Conservation (phyloP, 1,140 invertebrate species). For the Bathynomus jamesi region DNA sequence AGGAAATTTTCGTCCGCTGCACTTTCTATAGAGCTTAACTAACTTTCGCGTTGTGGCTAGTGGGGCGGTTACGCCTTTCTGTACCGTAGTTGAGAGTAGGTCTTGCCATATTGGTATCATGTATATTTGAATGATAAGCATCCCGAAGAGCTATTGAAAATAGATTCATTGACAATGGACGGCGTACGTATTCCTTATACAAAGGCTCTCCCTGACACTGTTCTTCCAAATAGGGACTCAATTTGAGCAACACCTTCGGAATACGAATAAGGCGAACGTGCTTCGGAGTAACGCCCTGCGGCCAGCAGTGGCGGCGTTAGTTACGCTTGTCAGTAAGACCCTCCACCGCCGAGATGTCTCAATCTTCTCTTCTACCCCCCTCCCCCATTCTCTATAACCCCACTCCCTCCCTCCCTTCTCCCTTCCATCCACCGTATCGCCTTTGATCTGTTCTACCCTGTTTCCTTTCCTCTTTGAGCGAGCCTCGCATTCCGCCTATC, state of each 20-base stretch:
- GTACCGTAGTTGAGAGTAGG: too few species aligned
- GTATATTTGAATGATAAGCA: too few species aligned
- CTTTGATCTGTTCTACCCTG: neutral
- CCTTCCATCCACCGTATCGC: conserved; percentile 1
- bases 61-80: too few species aligned
- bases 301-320: conserved; percentile 15
- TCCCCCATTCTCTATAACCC: neutral
- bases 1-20: too few species aligned
- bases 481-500: neutral
- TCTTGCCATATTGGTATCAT: too few species aligned
- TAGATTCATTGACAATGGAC: too few species aligned
- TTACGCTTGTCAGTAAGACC: conserved; percentile 10
- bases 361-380: neutral
- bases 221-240: neutral
- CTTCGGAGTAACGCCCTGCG: neutral
- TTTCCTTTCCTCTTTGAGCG: neutral
- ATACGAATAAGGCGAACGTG: neutral
- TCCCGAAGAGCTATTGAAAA: too few species aligned
- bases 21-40: too few species aligned
- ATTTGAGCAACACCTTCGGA: neutral
- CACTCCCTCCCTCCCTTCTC: neutral
- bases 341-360: conserved; percentile 8
- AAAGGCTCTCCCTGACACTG: too few species aligned
- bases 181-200: too few species aligned
- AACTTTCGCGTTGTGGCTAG: too few species aligned